Base-by-base conservation (phyloP, 2,113 vertebrate species). In the Platichthys stellatus region DNA sequence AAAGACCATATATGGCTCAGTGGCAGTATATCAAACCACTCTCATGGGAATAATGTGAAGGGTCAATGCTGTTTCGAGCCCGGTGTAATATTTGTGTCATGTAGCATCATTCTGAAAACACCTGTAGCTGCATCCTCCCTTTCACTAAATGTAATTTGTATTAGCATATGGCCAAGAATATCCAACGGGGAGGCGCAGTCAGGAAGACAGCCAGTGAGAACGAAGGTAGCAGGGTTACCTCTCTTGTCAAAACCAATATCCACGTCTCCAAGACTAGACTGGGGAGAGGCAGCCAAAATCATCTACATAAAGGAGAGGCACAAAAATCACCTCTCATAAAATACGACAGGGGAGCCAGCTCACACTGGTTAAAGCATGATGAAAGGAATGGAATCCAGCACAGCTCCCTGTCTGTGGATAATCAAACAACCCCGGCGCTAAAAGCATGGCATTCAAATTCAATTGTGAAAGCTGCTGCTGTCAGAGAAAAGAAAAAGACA, bases 381-480 rank as follows among this genome's bases (percentile, higher is more conserved):
- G 90, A 93, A 92, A 92, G 89, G 81, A 91, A 81, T 86, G 83
- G 88, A 89, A 89, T 90, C 89, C 91, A 88, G 87, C 89, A 86
- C 85, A 85, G 90, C 89, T 87, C 86, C 77, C 89, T 86, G 91
- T 88, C 85, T 91, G 86, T 74, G 78, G 90, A 91, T 89, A 92
- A 91, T 92, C 90, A 92, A 92, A 92, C 90, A 85, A 84, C 81
- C 80, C 87, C 78, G 72, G 87, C 72, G 72, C 84, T 92, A 91
- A 92, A 92, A 92, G 91, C 91, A 86, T 86, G 72, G 83, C 83
- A 89, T 90, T 92, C 89, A 91, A 86, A 89, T 90, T 90, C 90
- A 89, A 88, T 89, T 89, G 87, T 86, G 80, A 86, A 78, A 89
- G 88, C 85, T 76, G 72, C 85, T 77, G 83, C 78, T 62, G 79